Conservation (phyloP, 2,797 vertebrate genomes). For the Siniperca scherzeri region DNA sequence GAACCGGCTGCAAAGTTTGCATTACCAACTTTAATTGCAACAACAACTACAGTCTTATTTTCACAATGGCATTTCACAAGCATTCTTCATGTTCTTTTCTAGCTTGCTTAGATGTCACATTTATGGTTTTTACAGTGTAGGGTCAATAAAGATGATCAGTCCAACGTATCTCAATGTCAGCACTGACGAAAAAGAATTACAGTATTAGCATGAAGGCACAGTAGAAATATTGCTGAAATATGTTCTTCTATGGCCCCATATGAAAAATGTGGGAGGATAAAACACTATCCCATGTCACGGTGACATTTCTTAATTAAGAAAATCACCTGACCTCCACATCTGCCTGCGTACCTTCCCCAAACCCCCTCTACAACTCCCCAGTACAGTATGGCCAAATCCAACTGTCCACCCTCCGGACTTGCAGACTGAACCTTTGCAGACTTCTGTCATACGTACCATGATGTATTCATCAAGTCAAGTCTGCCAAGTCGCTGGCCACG, state of each 20-base stretch:
- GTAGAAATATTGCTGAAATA: too few relatives aligned
- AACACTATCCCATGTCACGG: not conserved
- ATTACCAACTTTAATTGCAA: not conserved
- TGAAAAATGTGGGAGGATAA: not conserved
- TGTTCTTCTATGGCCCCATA: not conserved
- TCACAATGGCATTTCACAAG: not conserved
- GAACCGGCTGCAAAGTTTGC: slow-evolving; percentile 5
- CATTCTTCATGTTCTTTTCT: not conserved
- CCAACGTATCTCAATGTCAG: not conserved
- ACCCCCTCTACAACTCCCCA: too few relatives aligned
- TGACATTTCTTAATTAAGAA: not conserved
- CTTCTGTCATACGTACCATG: not conserved
- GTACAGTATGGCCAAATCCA: not conserved
- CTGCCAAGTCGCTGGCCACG: too few relatives aligned
- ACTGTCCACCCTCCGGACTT: not conserved
- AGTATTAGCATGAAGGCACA: not conserved
- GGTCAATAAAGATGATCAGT: not conserved
- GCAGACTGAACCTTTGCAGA: too few relatives aligned
- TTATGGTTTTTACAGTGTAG: not conserved
- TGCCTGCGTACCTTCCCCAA: too few relatives aligned
- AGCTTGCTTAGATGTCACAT: not conserved
- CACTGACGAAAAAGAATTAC: not conserved
- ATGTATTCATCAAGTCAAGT: not conserved
- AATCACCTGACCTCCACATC: too few relatives aligned
- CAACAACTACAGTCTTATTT: not conserved